Evolutionary conservation across 2,113 vertebrate species (phyloP), one percentile per base, ranked within the genome.

Genomic region (Puffinus mauretanicus): DNA sequence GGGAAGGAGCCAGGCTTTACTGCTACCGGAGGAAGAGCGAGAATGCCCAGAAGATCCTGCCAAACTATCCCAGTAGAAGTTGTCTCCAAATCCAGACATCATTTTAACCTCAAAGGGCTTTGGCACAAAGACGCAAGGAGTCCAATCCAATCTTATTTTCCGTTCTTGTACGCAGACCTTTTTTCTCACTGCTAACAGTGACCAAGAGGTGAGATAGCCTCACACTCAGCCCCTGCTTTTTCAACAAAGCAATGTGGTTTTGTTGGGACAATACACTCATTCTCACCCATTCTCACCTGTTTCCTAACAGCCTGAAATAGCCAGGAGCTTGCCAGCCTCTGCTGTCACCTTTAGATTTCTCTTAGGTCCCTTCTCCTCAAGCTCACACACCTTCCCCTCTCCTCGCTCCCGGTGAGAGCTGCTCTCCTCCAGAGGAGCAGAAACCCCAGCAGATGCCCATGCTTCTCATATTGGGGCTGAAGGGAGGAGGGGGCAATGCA

Each of bases 371-470:
- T 82, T 49, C 36, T 77, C 16, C 24, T 84, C 61, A 18, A 11
- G 42, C n/a, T 40, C n/a, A 52, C 15, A 36, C 13, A 40, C 18
- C 16, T 76, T 69, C 36, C 22, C 75, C 27, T 89, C 54, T 42
- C 78, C 46, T 84, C 3, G 1, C 30, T 65, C 42, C 65, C 9
- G 11, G n/a, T 0, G 0, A 79, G 61, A 93, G 24, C 46, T 21
- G 12, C 21, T n/a, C 38, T 92, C 16, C 34, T 44, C 54, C 49
- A 86, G 51, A 69, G 54, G 36, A 95, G 64, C 67, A 94, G 80
- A 77, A 94, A 61, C 49, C 17, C 73, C 47, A 57, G 57, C 30
- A 87, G 44, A 38, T 22, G 44, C 40, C 44, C 51, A 13, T 24
- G 75, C 15, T 54, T 64, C 49, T 47, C 38, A 15, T 34, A 25